Base-by-base conservation (phyloP, 2,797 vertebrate species). In the Trachops cirrhosus region DNA sequence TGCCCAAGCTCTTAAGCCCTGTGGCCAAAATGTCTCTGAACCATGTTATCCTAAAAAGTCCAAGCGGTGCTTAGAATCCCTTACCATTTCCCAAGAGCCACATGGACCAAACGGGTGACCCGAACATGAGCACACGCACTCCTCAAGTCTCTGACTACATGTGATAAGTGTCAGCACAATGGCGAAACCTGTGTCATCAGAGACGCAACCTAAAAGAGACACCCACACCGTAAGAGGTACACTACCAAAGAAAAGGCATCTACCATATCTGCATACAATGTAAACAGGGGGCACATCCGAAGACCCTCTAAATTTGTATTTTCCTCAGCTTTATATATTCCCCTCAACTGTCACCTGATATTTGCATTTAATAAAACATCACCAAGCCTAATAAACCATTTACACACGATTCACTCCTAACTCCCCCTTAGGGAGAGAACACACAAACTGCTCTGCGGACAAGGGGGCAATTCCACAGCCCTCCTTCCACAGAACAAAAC, bases 351-450 rank as follows among this genome's bases (percentile, higher is more conserved):
- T 70, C 44, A 96, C 37, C 75, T 74, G 86, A 96, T 91, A 95
- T 68, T 94, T 89, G 37, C 10, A 83, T 62, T 83, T 89, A 88
- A 93, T 80, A 86, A 97, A 87, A 68, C 41, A 96, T 87, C 24
- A 82, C 22, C 93, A 95, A 82, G 21, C 71, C 71, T 78, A 24
- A 95, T 93, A 93, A 86, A 29, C 54, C 44, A 92, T 86, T 94
- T 85, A 90, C 12, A 87, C 32, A 71, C 41, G 19, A 97, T 75
- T 89, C 46, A 59, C 10, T 89, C 64, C 86, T 74, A 80, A 88
- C 39, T 92, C 39, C 83, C 83, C 80, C 80, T 32, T 11, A 82
- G 54, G 67, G 37, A 92, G 95, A 96, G 78, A 97, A 93, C 16
- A 78, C 5, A 85, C 32, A 68, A 82, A 46, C 86, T 95, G 10